Evolutionary conservation across 2,888 invertebrate genomes (phyloP).

Genomic region (Pandemis heparana): DNA sequence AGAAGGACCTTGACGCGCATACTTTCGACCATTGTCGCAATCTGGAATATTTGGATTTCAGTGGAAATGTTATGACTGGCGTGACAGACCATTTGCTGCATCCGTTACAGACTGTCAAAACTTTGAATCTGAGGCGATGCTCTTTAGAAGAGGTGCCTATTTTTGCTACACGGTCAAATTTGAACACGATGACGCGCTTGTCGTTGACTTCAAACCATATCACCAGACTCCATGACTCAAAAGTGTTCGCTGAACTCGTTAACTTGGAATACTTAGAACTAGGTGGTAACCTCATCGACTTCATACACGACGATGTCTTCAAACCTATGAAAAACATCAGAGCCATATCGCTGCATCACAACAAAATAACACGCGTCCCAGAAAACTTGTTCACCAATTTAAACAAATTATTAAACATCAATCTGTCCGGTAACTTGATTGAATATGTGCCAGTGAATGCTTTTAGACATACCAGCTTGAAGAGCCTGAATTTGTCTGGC

Average conservation of each 20-base stretch:
- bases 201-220: conserved; percentile 68
- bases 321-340: conserved; percentile 62
- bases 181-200: conserved; percentile 64
- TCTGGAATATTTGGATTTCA: conserved; percentile 62
- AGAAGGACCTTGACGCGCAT: conserved; percentile 55
- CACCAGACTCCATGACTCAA: conserved; percentile 51
- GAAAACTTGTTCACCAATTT: conserved; percentile 64
- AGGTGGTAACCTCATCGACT: conserved; percentile 64
- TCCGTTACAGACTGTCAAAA: conserved; percentile 54
- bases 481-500: conserved; percentile 66
- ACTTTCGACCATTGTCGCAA: conserved; percentile 56
- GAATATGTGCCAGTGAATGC: conserved; percentile 64
- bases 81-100: conserved; percentile 54
- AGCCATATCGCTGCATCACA: conserved; percentile 62
- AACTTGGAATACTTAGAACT: conserved; percentile 64
- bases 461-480: conserved; percentile 64
- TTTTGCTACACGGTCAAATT: conserved; percentile 60
- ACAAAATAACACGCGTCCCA: conserved; percentile 62
- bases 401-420: conserved; percentile 59
- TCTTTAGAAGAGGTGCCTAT: conserved; percentile 62
- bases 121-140: conserved; percentile 62
- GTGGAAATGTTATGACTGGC: conserved; percentile 64
- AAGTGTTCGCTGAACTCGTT: conserved; percentile 55
- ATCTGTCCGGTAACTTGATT: conserved; percentile 68
- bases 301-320: conserved; percentile 61